Base-by-base conservation (phyloP, 2,113 vertebrate species). In the Lophochroa leadbeateri region DNA sequence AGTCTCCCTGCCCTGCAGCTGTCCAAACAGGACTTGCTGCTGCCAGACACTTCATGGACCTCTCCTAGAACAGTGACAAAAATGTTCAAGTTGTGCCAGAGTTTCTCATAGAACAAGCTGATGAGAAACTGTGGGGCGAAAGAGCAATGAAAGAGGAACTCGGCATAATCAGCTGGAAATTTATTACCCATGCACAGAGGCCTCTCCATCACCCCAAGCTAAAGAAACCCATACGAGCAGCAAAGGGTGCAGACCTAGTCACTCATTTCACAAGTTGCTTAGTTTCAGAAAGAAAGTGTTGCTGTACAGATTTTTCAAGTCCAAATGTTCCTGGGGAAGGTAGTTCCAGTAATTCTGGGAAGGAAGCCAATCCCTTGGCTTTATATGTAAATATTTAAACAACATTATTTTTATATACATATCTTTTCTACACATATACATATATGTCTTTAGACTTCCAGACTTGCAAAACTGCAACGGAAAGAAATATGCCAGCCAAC, bases 331-430 rank as follows among this genome's bases (percentile, higher is more conserved):
- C 97, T 98, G 97, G 88, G 95, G 97, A 98, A 98, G 98, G 97
- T 98, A 97, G 96, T 98, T 98, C 97, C 98, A 98, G 98, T 98
- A 98, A 98, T 98, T 98, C 98, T 97, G 98, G 98, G 98, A 98
- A 97, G 81, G 68, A 96, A 96, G 97, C 98, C 96, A 98, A 97
- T 97, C 86, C 80, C 63, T 94, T 96, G 96, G 98, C 96, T 98
- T 98, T 98, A 97, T 97, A 97, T 98, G 97, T 98, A 98, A 98
- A 98, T 98, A 98, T 98, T 98, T 98, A 95, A 96, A 97, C 98
- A 98, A 98, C 97, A 98, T 96, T 95, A 94, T 94, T 97, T 97
- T 96, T 94, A 97, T 94, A 97, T 94, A 97, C 47, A 95, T 97
- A 64, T 87, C 87, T 92, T 96, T 96, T 95, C 93, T 95, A 97